Evolutionary conservation across 2,888 invertebrate species (phyloP).

Genomic region (Epinotia demarniana): DNA sequence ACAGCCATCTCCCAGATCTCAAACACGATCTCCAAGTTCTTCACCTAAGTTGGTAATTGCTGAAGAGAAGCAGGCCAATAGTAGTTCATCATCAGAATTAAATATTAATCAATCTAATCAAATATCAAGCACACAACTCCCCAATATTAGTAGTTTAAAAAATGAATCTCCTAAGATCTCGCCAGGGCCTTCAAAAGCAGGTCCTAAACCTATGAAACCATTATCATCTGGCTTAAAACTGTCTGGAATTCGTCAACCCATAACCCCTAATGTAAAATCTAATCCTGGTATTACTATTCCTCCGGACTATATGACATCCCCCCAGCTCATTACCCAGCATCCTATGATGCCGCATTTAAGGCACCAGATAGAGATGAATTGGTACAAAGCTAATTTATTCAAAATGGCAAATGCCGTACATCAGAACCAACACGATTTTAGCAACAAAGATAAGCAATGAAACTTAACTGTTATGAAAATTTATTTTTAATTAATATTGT

Average conservation of each 20-base stretch:
- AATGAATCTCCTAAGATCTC: constrained; percentile 65
- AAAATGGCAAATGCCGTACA: constrained; percentile 76
- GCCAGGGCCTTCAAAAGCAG: constrained; percentile 71
- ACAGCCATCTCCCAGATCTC: constrained; percentile 75
- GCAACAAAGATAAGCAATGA: constrained; percentile 72
- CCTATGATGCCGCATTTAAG: constrained; percentile 61
- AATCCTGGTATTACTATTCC: constrained; percentile 62
- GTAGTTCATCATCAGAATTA: constrained; percentile 59
- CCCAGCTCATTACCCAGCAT: constrained; percentile 55
- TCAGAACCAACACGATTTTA: constrained; percentile 72
- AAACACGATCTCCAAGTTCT: constrained; percentile 81
- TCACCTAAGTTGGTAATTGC: constrained; percentile 82
- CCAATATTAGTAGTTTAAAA: constrained; percentile 64
- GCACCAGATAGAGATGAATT: constrained; percentile 76
- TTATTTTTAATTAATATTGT: constrained; percentile 26
- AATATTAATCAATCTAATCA: constrained; percentile 75
- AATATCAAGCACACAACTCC: constrained; percentile 73
- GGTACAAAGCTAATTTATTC: constrained; percentile 74
- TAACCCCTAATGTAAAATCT: constrained; percentile 63
- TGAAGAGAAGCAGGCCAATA: constrained; percentile 76
- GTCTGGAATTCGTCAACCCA: constrained; percentile 67
- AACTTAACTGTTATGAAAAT: constrained; percentile 28
- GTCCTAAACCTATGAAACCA: constrained; percentile 67
- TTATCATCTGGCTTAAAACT: constrained; percentile 65
- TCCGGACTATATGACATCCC: constrained; percentile 67